A percentile compares a stretch with the other conserved stretches of the same genome.
phyloP scores from a whole-genome alignment of 2,888 invertebrate genomes.

The Tubiluchus corallicola region DNA sequence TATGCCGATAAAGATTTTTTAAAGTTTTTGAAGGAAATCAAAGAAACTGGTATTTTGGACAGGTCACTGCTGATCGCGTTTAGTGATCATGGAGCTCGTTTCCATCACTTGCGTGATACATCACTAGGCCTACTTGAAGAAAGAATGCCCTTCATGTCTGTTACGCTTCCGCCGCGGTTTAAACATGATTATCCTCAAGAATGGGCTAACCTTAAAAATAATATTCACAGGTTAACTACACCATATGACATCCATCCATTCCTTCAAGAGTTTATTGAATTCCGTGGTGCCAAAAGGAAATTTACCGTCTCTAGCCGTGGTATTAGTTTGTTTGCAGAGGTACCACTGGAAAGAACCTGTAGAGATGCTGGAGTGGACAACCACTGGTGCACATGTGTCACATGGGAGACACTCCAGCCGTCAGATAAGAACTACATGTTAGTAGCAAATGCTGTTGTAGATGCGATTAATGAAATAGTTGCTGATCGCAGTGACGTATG shows the following conservation, averaged over 20 bases:
- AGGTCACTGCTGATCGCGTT: constrained; percentile 66
- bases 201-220: constrained; percentile 38
- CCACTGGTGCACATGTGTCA: constrained; percentile 86
- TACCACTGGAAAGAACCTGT: constrained; percentile 53
- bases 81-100: constrained; percentile 90
- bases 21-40: too few species aligned
- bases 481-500: constrained; percentile 14
- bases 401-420: constrained; percentile 48
- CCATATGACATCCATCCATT: constrained; percentile 78
- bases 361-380: constrained; percentile 72
- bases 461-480: constrained; percentile 22
- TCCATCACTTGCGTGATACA: constrained; percentile 57
- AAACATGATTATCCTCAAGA: constrained; percentile 39
- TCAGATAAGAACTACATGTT: constrained; percentile 33
- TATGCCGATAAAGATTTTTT: constrained; percentile 52
- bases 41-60: constrained; percentile 46
- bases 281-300: constrained; percentile 14
- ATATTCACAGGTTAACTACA: constrained; percentile 50
- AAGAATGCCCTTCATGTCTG: constrained; percentile 63
- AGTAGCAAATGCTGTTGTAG: constrained; percentile 34
- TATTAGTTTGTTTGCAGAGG: constrained; percentile 21
- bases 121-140: constrained; percentile 82
- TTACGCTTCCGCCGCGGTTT: constrained; percentile 53
- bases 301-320: constrained; percentile 18
- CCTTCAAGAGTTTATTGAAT: constrained; percentile 46